Evolutionary conservation across 1,140 invertebrate genomes (phyloP).

Genomic region (Teleopsis dalmanni): DNA sequence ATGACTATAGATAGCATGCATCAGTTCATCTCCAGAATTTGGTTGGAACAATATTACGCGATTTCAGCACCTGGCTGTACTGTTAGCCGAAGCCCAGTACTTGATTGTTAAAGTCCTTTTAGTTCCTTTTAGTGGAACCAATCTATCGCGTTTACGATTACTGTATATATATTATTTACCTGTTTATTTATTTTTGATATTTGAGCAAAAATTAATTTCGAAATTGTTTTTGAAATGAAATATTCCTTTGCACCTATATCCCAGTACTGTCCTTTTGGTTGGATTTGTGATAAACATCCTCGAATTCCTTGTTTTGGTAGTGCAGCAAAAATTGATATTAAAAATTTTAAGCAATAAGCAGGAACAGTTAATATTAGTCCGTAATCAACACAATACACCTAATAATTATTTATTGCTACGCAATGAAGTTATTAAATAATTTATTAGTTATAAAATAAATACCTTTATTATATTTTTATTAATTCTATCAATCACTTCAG

Average conservation of each 20-base stretch:
- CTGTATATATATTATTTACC: too few relatives aligned
- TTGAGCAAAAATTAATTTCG: conserved; percentile 13
- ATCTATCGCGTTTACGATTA: too few relatives aligned
- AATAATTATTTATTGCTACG: background rate
- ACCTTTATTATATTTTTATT: conserved; percentile 10
- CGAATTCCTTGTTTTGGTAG: conserved; percentile 18
- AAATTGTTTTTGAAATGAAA: conserved; percentile 7
- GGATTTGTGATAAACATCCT: conserved; percentile 13
- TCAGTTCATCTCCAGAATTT: too few relatives aligned
- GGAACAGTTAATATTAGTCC: conserved; percentile 18
- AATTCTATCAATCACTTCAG: conserved; percentile 14
- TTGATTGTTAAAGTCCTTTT: too few relatives aligned
- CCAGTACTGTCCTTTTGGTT: conserved; percentile 10
- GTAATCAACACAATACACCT: conserved; percentile 29
- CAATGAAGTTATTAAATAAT: background rate
- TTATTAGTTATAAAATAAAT: background rate
- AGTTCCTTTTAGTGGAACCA: too few relatives aligned
- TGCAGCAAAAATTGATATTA: conserved; percentile 20
- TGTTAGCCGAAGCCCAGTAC: too few relatives aligned
- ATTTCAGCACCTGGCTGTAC: too few relatives aligned
- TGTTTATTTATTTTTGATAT: conserved; percentile 12
- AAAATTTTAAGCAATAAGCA: conserved; percentile 19
- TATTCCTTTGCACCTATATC: conserved; percentile 3
- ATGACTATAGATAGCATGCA: too few relatives aligned
- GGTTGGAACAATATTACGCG: too few relatives aligned